Evolutionary conservation across 2,797 vertebrate genomes (phyloP), one percentile per base, ranked within the genome.

Genomic region (Enteromius afrohamiltoni): DNA sequence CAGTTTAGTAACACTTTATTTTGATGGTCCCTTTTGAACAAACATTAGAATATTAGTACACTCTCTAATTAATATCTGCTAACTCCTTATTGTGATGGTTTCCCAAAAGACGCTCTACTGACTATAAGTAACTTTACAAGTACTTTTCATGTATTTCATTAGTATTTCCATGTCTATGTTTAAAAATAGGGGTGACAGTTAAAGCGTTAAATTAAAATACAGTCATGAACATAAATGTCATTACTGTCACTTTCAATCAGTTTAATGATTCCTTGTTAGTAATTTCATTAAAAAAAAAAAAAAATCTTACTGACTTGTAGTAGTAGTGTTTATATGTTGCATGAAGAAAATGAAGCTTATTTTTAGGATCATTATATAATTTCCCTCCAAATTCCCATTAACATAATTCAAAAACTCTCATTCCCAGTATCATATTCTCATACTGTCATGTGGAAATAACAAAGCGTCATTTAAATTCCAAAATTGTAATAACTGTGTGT

Each of bases 301-400:
- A 29, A 45, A 13, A 42, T 42, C 26, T 64, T 31, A 64, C 14
- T 1, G 26, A 40, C 37, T 31, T 26, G 3, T n/a, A 26, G 55
- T 8, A 0, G 5, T 62, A 10, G 45, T 29, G 16, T 71, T 47
- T 29, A 71, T 29, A 47, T 19, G 29, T 71, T 11, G 26, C 45
- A 11, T 73, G 26, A 73, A 51, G 60, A 31, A 31, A 31, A 51
- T 10, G 5, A 74, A 53, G 21, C 29, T n/a, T 53, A 53, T 74
- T 74, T 74, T 74, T 53, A 53, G 29, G 70, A 53, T 31, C 70
- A 73, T 73, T 31, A 53, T 74, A 34, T 53, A 9, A 51, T 51
- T 21, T 53, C 19, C 47, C 10, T 53, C 47, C 26, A n/a, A 37
- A 37, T 53, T 37, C 3, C 31, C 29, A 74, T 21, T 51, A 53